Evolutionary conservation across 2,113 vertebrate genomes (phyloP), one percentile per base, ranked within the genome.

Genomic region (Xenopus borealis): DNA sequence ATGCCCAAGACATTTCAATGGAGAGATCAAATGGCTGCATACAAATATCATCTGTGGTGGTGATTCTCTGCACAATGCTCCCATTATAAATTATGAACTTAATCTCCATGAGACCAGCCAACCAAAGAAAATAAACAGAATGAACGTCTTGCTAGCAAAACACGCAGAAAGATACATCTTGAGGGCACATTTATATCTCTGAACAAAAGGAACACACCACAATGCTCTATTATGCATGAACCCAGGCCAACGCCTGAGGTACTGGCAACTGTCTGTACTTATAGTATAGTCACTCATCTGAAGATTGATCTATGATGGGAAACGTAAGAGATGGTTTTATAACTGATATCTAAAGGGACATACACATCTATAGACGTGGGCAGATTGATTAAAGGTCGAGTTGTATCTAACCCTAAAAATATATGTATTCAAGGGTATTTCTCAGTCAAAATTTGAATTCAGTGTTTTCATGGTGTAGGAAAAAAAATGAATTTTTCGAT

Each of bases 241-340:
- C 12, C 10, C 7, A 66, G 62, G 73, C 74, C 74, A 77, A 62
- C 19, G 74, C 74, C 74, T 64, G 12, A 40, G 67, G 74, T 47
- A 45, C 44, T 76, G 73, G 73, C 73, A 76, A 59, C 59, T 64
- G 23, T 7, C 50, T 67, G 69, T 47, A 23, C 12, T 53, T 27
- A 74, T 57, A 75, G 66, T n/a, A n/a, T n/a, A 69, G 73, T 68
- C 68, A 46, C 65, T 68, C 44, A 75, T 63, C 62, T 75, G 53
- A 69, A 69, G 62, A 75, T 52, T 59, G 62, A 16, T 13, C 47
- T 12, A 50, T 11, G 0, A 11, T 2, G 47, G 14, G 47, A 50
- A 50, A 50, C 13, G 11, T 10, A 50, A 13, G 11, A 13, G 11
- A 3, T 11, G 3, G 3, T 50, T 16, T 40, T 40, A 3, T 6